phyloP scores from a whole-genome alignment of 2,888 invertebrate genomes.

The Oconnorella tubifera region DNA sequence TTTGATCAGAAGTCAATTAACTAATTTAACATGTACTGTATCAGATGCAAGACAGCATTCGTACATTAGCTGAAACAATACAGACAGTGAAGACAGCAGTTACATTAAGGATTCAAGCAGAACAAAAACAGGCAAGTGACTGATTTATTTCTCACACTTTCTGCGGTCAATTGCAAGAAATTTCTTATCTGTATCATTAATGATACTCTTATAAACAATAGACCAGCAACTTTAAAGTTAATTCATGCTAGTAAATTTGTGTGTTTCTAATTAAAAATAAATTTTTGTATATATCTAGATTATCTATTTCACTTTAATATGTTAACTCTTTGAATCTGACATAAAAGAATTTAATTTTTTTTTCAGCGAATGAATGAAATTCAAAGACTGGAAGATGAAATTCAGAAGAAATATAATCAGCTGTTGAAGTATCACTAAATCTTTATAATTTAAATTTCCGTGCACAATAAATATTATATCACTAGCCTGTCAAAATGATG shows the following conservation, averaged over 20 bases:
- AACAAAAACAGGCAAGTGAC: background rate
- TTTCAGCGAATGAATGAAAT: constrained; percentile 3
- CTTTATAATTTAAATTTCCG: too few species aligned
- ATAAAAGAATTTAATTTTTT: background rate
- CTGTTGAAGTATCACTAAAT: background rate
- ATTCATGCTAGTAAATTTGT: too few species aligned
- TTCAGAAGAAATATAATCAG: background rate
- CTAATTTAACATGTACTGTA: too few species aligned
- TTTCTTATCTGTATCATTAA: too few species aligned
- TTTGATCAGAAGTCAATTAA: too few species aligned
- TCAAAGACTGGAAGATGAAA: background rate
- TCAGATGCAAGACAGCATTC: background rate
- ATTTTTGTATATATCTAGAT: background rate
- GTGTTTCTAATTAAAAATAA: too few species aligned
- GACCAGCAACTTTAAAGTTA: background rate
- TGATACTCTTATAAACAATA: too few species aligned
- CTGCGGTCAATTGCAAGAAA: too few species aligned
- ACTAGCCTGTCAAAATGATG: too few species aligned
- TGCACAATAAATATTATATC: too few species aligned
- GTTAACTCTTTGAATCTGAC: background rate
- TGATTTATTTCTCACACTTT: too few species aligned
- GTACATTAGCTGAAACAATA: background rate
- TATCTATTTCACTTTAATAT: background rate
- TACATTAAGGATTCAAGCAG: background rate
- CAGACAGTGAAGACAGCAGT: background rate